These are phyloP conservation scores for Melanerpes formicivorus DNA, from an alignment of 2,113 vertebrate genomes.

Conservation along the genomic window DNA sequence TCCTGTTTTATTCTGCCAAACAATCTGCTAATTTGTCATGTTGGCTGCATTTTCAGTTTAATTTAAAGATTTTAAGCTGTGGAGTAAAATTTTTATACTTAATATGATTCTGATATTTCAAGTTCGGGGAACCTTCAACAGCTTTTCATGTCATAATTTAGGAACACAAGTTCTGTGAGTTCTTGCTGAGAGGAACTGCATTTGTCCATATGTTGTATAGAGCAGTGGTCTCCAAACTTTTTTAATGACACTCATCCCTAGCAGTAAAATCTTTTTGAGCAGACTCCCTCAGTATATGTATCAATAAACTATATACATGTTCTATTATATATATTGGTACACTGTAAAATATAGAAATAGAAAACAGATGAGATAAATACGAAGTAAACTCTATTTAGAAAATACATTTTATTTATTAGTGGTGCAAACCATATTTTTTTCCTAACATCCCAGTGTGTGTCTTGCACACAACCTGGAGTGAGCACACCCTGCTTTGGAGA, in stretches of 20 bases:
- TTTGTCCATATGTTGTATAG: background rate
- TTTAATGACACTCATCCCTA: background rate
- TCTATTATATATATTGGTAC: background rate
- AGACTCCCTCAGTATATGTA: background rate
- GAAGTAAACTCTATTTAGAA: background rate
- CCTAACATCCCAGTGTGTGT: background rate
- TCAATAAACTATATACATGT: background rate
- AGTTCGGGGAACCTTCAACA: background rate
- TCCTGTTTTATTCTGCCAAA: background rate
- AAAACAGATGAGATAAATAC: background rate
- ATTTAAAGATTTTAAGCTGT: background rate
- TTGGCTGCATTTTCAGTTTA: background rate
- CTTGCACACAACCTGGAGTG: background rate
- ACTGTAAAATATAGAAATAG: background rate
- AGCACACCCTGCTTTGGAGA: background rate
- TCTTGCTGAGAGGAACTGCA: background rate
- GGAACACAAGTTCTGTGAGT: background rate
- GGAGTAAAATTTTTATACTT: background rate
- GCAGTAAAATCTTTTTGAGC: background rate
- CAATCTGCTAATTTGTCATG: background rate
- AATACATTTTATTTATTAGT: background rate
- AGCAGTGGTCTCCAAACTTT: background rate
- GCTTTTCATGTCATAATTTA: background rate
- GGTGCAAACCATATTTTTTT: background rate
- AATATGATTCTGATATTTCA: background rate